Evolutionary conservation across 2,113 vertebrate species (phyloP), one percentile per base, ranked within the genome.

Genomic region (Rhinichthys klamathensis): DNA sequence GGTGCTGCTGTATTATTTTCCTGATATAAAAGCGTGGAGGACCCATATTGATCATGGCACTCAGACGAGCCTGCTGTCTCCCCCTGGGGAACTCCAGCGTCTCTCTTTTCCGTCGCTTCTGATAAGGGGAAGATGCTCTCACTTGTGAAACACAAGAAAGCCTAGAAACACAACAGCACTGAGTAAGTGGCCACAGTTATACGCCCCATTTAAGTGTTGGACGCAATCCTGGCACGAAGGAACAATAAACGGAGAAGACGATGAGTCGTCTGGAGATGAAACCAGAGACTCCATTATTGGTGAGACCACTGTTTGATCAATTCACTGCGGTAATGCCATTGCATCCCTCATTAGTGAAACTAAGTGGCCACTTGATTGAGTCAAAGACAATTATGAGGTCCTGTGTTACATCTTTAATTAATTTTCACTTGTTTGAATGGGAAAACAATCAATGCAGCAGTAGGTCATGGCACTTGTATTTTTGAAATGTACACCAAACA

Each of bases 1-100:
- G 49, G 32, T 58, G 79, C 54, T 8, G 3, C 60, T 27, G 76
- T 86, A 89, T 89, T 89, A 78, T 84, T 80, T 85, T 87, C 74
- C 67, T 63, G 27, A 83, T 89, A 67, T 84, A 80, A 87, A 83
- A 83, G 49, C 38, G 21, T 70, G 84, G 80, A 58, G 41, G 75
- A 58, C 49, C 80, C 58, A 41, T 58, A 89, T 89, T 65, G 86
- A 89, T 89, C 75, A 80, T 32, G 63, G 25, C 77, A 32, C 56
- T 73, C 81, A 82, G 78, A 81, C 77, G 15, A 79, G 65, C 80
- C 46, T 65, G 15, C 69, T 74, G 30, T 15, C 13, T 69, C 5
- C 58, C 69, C 70, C 56, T 49, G 44, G 83, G 80, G 84, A 76
- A 83, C 74, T 27, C 74, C n/a, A 35, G 56, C 18, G 13, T 72